These are phyloP conservation scores for Rhingia rostrata DNA, from an alignment of 2,888 invertebrate species.

Conservation along the genomic window DNA sequence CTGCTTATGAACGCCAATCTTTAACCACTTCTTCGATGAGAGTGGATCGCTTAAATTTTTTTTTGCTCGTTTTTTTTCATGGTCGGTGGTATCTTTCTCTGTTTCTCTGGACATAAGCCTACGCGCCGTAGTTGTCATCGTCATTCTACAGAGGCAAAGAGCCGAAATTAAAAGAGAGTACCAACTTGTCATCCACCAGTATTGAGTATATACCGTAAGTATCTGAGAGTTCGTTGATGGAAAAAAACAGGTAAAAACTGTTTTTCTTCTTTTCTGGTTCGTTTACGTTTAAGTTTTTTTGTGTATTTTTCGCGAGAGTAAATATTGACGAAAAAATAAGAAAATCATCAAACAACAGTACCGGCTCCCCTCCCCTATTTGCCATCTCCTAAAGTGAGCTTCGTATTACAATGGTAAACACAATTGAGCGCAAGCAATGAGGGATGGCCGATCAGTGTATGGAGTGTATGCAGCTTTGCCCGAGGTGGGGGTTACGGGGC, in stretches of 20 bases:
- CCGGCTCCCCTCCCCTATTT: conserved; percentile 22
- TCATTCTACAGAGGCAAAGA: conserved; percentile 13
- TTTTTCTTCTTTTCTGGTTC: conserved; percentile 57
- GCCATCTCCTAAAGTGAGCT: conserved; percentile 26
- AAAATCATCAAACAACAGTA: not conserved
- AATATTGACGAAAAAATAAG: conserved; percentile 65
- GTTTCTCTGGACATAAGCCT: conserved; percentile 27
- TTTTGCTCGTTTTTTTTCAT: conserved; percentile 19
- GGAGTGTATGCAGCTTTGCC: conserved; percentile 7
- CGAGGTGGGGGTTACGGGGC: conserved; percentile 36
- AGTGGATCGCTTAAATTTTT: conserved; percentile 36
- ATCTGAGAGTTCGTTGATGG: conserved; percentile 27
- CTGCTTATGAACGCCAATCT: conserved; percentile 45
- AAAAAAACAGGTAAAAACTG: not conserved
- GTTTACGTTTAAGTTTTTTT: conserved; percentile 64
- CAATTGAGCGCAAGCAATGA: conserved; percentile 65
- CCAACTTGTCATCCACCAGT: conserved; percentile 14
- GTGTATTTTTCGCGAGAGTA: conserved; percentile 73
- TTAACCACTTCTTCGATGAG: conserved; percentile 12
- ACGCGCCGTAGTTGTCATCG: conserved; percentile 17
- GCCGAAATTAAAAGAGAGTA: conserved; percentile 31
- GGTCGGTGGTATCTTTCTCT: conserved; percentile 29
- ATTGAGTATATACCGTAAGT: conserved; percentile 1
- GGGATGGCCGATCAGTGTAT: conserved; percentile 57
- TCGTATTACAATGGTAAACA: conserved; percentile 53